Conservation (phyloP, 2,888 invertebrate genomes). For the Pomacea canaliculata region DNA sequence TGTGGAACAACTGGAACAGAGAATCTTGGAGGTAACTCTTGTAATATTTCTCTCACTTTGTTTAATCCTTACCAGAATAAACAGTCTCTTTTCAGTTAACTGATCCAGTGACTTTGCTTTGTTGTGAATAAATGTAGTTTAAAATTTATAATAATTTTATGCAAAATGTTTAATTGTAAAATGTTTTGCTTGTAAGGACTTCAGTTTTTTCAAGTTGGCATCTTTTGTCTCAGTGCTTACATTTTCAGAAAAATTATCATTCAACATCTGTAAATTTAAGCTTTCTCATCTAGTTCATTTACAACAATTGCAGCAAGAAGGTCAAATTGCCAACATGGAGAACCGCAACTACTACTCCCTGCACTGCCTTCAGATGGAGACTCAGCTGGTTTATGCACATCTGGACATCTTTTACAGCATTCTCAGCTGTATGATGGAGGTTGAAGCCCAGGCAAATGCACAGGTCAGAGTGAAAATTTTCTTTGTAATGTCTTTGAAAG, state of each 20-base stretch:
- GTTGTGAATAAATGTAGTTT: too few species aligned
- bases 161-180: too few species aligned
- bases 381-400: constrained; percentile 69
- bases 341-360: constrained; percentile 70
- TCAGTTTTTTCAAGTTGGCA: too few species aligned
- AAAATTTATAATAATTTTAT: too few species aligned
- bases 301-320: constrained; percentile 62
- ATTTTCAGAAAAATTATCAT: too few species aligned
- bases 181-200: too few species aligned
- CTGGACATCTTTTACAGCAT: constrained; percentile 64
- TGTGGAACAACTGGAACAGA: constrained; percentile 67
- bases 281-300: too few species aligned
- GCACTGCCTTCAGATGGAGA: constrained; percentile 71
- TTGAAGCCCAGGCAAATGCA: constrained; percentile 52
- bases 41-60: constrained; percentile 13
- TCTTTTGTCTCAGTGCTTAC: too few species aligned
- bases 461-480: constrained; percentile 44
- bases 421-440: constrained; percentile 55
- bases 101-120: too few species aligned
- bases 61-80: too few species aligned
- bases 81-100: too few species aligned
- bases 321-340: constrained; percentile 69
- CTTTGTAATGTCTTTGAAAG: neutral
- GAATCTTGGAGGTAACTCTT: constrained; percentile 57
- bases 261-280: too few species aligned